Evolutionary conservation across 2,797 vertebrate genomes (phyloP).

Genomic region (Crocidura indochinensis): DNA sequence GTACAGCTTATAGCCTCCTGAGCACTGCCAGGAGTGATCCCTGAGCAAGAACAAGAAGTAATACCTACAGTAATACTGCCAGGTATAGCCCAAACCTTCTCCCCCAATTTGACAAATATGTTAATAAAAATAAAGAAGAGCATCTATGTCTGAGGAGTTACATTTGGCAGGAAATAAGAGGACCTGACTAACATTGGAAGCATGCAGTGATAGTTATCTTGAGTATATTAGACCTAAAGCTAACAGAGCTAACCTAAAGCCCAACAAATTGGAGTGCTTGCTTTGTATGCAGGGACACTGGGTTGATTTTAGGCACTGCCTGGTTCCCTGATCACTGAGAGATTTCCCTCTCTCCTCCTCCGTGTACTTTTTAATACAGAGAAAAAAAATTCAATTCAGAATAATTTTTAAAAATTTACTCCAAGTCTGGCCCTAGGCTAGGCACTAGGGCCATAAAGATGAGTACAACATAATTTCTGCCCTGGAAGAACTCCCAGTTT

Average conservation of each 20-base stretch:
- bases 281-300: too few species aligned
- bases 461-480: background rate
- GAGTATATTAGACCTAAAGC: conserved; percentile 23
- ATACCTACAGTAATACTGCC: too few species aligned
- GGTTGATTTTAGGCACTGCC: too few species aligned
- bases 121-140: conserved; percentile 48
- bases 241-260: background rate
- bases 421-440: background rate
- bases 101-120: background rate
- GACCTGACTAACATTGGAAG: background rate
- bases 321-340: too few species aligned
- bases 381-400: conserved; percentile 23
- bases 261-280: too few species aligned
- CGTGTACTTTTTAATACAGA: conserved; percentile 25
- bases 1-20: too few species aligned
- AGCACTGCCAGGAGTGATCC: too few species aligned
- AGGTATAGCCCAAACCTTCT: too few species aligned
- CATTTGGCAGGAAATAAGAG: background rate
- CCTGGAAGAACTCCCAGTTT: background rate
- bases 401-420: conserved; percentile 31
- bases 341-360: background rate
- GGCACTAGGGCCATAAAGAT: background rate
- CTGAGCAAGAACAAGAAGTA: too few species aligned
- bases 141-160: conserved; percentile 29
- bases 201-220: background rate